Base-by-base conservation (phyloP, 2,888 invertebrate species). In the Geotrupes spiniger region DNA sequence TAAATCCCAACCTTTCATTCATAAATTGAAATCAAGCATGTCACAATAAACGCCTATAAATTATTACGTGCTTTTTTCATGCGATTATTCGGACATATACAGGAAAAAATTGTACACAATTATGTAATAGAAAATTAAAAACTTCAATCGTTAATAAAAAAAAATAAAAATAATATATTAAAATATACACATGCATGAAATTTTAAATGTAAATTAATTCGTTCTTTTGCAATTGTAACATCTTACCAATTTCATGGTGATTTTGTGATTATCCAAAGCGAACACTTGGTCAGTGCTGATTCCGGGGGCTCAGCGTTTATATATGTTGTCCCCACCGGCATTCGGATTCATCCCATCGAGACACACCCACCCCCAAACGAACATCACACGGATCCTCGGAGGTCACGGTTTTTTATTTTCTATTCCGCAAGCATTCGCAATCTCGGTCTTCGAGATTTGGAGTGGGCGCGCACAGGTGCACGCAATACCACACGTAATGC, bases 341-440 rank as follows among this genome's bases (percentile, higher is more conserved):
- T 52, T 61, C 49, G 55, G 58, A 60, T 57, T 61, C 59, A 59
- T 62, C 60, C 53, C 51, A 52, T 29, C 17, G 31, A 56, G 60
- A 57, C 63, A 63, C 63, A 63, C 65, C 64, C 64, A 62, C 57
- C 58, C 59, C 61, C 56, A 63, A 62, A 60, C 56, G 10, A 9
- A 15, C 59, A 28, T 46, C 46, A 33, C 36, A 42, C 46, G 48
- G 41, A 51, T 43, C 41, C 49, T 38, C 39, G 28, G 54, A 56
- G 54, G 56, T 56, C 56, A 56, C 45, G 56, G 56, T 42, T 52
- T 43, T 27, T 25, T 26, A 15, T 25, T 27, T 26, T 31, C n/a
- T 25, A 36, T 43, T 33, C 25, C 42, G 11, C 36, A 43, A 43
- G 15, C 17, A 6, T 10, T 39, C 39, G 25, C 39, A 39, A 26